phyloP scores from a whole-genome alignment of 2,888 invertebrate genomes.

The Reticulitermes lucifugus region DNA sequence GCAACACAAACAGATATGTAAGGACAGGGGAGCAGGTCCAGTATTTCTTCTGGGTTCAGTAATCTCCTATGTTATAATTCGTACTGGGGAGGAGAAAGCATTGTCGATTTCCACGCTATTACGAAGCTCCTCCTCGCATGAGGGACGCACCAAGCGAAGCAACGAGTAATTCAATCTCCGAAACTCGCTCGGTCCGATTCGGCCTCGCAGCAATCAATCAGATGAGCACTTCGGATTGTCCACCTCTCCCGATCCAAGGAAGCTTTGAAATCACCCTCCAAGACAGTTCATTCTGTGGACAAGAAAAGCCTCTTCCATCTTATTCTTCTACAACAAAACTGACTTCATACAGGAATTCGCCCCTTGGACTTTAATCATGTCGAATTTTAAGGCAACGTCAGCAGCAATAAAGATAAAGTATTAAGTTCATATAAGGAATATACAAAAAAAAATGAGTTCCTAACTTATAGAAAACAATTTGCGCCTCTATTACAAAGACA shows the following conservation, averaged over 20 bases:
- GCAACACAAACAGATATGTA: too few species aligned
- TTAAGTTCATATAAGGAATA: too few species aligned
- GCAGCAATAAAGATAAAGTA: too few species aligned
- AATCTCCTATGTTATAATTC: neutral
- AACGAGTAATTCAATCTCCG: constrained; percentile 46
- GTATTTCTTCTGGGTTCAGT: neutral
- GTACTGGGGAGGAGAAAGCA: neutral
- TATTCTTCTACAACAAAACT: neutral
- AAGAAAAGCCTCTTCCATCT: constrained; percentile 1
- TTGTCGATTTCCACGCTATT: constrained; percentile 30
- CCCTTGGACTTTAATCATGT: too few species aligned
- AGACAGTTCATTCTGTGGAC: constrained; percentile 6
- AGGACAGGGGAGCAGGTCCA: too few species aligned
- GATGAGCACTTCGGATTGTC: constrained; percentile 41
- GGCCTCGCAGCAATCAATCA: constrained; percentile 48
- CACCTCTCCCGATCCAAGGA: neutral
- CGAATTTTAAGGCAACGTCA: too few species aligned
- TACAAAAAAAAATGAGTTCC: too few species aligned
- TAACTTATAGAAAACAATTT: too few species aligned
- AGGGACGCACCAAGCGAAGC: neutral
- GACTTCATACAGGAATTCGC: neutral
- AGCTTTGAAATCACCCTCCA: neutral
- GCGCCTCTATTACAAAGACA: too few species aligned
- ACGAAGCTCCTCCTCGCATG: neutral
- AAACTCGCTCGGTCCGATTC: constrained; percentile 41